phyloP scores from a whole-genome alignment of 1,140 invertebrate genomes.

The Eubasilissa regina region DNA sequence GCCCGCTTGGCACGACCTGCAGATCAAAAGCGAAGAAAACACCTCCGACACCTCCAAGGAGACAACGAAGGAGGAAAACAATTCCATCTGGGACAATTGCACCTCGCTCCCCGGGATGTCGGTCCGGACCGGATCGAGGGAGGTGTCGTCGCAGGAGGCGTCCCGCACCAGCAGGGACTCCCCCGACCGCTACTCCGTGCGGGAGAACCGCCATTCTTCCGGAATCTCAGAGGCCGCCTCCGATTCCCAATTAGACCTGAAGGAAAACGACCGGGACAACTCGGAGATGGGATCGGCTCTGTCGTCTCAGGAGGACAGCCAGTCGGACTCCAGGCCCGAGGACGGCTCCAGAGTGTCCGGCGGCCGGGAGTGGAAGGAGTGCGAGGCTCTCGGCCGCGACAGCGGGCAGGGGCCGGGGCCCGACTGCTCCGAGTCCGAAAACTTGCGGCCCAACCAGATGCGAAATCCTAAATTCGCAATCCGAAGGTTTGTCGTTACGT shows the following conservation, averaged over 20 bases:
- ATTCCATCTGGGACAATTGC: slow-evolving; percentile 29
- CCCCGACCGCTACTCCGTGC: background rate
- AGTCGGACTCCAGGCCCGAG: slow-evolving; percentile 5
- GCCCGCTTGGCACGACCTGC: background rate
- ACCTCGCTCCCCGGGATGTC: background rate
- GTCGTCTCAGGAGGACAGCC: slow-evolving; percentile 33
- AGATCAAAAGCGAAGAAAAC: slow-evolving; percentile 28
- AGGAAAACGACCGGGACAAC: background rate
- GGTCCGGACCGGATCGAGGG: background rate
- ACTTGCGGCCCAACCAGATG: background rate
- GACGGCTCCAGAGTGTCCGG: background rate
- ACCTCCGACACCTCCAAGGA: slow-evolving; percentile 31
- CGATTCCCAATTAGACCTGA: slow-evolving; percentile 15
- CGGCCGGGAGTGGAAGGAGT: background rate
- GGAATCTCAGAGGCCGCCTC: slow-evolving; percentile 2
- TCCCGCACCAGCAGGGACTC: slow-evolving; percentile 18
- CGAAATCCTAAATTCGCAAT: slow-evolving; percentile 1
- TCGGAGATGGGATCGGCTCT: slow-evolving; percentile 23
- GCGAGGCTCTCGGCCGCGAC: background rate
- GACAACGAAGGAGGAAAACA: slow-evolving; percentile 13
- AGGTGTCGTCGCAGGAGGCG: background rate
- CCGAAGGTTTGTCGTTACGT: slow-evolving; percentile 15
- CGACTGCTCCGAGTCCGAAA: background rate
- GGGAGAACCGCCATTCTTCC: slow-evolving; percentile 4
- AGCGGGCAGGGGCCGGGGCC: background rate